These are phyloP conservation scores for Anoncus sp. DNA, from an alignment of 2,888 invertebrate genomes.

Conservation along the genomic window DNA sequence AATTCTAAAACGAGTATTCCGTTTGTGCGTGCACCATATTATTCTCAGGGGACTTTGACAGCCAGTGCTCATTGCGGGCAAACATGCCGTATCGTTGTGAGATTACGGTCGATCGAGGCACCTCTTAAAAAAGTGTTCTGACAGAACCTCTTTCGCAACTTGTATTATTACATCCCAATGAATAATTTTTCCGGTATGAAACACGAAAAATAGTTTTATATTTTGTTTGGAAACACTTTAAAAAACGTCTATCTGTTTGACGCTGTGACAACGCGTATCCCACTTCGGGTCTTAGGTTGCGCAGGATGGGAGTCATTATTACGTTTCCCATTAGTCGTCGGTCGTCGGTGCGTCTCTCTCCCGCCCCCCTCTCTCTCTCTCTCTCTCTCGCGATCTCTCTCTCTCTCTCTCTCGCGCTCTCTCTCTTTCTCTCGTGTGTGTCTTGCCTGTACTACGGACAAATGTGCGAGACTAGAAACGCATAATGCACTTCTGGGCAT, in stretches of 20 bases:
- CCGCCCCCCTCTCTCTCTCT: constrained; percentile 41
- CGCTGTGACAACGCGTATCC: constrained; percentile 32
- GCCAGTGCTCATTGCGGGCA: too few relatives aligned
- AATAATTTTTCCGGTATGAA: too few relatives aligned
- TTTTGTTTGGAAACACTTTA: neutral
- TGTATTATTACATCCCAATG: too few relatives aligned
- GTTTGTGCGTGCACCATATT: too few relatives aligned
- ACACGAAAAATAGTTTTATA: neutral
- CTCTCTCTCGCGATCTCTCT: too few relatives aligned
- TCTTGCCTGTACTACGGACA: neutral
- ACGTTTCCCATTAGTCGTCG: constrained; percentile 70
- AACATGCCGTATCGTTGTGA: too few relatives aligned
- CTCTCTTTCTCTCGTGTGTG: neutral
- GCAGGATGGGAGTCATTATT: constrained; percentile 70
- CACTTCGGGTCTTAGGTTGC: constrained; percentile 52
- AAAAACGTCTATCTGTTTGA: constrained; percentile 1
- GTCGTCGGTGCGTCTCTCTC: constrained; percentile 42
- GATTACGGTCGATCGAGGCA: too few relatives aligned
- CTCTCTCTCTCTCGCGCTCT: too few relatives aligned
- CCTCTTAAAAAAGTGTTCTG: neutral
- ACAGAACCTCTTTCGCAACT: too few relatives aligned
- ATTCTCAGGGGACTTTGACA: too few relatives aligned
- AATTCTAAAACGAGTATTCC: too few relatives aligned
- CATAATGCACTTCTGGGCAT: constrained; percentile 15
- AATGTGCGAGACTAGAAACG: constrained; percentile 25